Percentiles rank a stretch among this genome's conserved stretches.
Evolutionary conservation across 2,888 invertebrate genomes (phyloP).

Genomic region (Drosophila crucigera): DNA sequence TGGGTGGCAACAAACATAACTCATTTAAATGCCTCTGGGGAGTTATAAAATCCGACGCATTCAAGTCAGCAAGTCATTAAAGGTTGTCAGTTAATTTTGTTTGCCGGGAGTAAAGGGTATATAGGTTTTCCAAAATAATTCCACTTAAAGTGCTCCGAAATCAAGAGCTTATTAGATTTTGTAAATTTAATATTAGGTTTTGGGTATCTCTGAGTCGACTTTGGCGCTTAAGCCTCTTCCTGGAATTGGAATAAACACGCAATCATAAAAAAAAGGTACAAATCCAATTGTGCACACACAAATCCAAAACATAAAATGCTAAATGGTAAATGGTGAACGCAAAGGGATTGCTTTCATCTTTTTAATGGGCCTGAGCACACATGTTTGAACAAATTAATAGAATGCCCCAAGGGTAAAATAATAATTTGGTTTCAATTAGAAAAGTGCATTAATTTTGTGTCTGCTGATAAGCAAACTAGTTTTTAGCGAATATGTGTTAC

Average conservation of each 20-base stretch:
- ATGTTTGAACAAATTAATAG: slow-evolving; percentile 26
- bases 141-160: neutral
- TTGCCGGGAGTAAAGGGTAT: slow-evolving; percentile 5
- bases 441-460: neutral
- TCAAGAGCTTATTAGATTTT: slow-evolving; percentile 2
- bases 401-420: slow-evolving; percentile 3
- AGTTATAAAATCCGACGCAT: slow-evolving; percentile 22
- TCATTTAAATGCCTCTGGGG: slow-evolving; percentile 37
- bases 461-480: neutral
- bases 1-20: slow-evolving; percentile 27
- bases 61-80: slow-evolving; percentile 51
- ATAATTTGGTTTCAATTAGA: slow-evolving; percentile 37
- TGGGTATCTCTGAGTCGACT: slow-evolving; percentile 12
- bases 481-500: neutral
- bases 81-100: slow-evolving; percentile 26
- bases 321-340: slow-evolving; percentile 7
- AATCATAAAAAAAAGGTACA: slow-evolving; percentile 23
- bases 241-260: neutral
- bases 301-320: slow-evolving; percentile 14
- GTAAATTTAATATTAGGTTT: neutral
- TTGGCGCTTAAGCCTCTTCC: neutral
- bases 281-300: slow-evolving; percentile 35
- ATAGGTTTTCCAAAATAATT: neutral
- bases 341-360: slow-evolving; percentile 26
- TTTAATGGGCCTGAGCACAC: slow-evolving; percentile 24